Evolutionary conservation across 1,140 invertebrate genomes (phyloP).

Genomic region (Doryteuthis pealeii): DNA sequence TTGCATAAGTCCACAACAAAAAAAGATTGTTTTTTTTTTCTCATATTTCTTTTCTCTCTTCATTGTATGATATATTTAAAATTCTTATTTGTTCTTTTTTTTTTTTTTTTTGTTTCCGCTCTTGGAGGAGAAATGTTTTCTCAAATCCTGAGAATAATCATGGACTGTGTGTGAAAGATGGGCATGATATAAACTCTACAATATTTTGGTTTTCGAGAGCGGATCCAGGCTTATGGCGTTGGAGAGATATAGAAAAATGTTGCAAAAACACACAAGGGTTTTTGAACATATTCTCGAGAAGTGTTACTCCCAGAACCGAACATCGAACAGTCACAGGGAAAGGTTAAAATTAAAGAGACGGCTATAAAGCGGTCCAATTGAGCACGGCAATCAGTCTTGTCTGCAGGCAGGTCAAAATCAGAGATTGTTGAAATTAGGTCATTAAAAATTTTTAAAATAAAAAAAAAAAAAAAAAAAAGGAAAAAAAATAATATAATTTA

Average conservation of each 20-base stretch:
- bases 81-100: no score
- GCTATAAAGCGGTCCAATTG: constrained; percentile 33
- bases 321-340: constrained; percentile 5
- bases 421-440: neutral
- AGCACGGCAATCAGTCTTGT: constrained; percentile 12
- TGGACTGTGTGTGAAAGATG: constrained; percentile 77
- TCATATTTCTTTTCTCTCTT: no score
- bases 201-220: constrained; percentile 84
- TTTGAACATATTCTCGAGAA: constrained; percentile 65
- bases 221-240: constrained; percentile 82
- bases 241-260: constrained; percentile 86
- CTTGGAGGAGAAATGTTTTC: constrained; percentile 82
- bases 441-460: no score
- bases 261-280: constrained; percentile 76
- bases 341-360: constrained; percentile 34
- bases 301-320: constrained; percentile 26
- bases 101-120: constrained; percentile 67
- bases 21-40: no score
- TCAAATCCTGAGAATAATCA: constrained; percentile 70
- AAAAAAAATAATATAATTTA: no score
- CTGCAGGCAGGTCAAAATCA: neutral
- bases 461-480: no score
- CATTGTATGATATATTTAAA: no score
- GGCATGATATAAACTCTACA: constrained; percentile 80
- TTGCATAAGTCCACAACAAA: no score